Conservation (phyloP, 53 echinoderm and acorn worm species). For the Crossaster papposus region DNA sequence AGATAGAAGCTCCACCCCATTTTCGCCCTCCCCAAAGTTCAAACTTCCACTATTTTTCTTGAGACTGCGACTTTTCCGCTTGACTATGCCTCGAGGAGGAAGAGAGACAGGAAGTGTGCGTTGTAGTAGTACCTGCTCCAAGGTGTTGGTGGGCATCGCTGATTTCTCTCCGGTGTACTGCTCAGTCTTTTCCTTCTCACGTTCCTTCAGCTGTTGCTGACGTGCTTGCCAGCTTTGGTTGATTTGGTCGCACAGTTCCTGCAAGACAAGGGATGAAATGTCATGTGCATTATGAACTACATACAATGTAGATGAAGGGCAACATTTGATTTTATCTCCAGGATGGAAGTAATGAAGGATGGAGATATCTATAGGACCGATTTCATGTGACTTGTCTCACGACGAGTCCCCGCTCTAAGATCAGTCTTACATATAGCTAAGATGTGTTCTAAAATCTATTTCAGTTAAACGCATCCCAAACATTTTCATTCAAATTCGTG, state of each 20-base stretch:
- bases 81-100: conserved; percentile 39
- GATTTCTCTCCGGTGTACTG: conserved; percentile 42
- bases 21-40: conserved; percentile 58
- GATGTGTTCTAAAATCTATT: too few relatives aligned
- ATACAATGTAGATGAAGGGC: too few relatives aligned
- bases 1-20: conserved; percentile 61
- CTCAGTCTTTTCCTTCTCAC: conserved; percentile 56
- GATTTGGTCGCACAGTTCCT: conserved; percentile 90
- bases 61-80: conserved; percentile 60
- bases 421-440: too few relatives aligned
- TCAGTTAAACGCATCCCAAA: too few relatives aligned
- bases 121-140: conserved; percentile 47
- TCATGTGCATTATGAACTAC: too few relatives aligned
- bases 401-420: too few relatives aligned
- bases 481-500: too few relatives aligned
- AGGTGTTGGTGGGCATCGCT: not conserved
- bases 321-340: too few relatives aligned
- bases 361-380: too few relatives aligned
- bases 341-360: too few relatives aligned
- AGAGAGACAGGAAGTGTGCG: conserved; percentile 40
- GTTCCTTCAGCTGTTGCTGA: conserved; percentile 68
- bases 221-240: conserved; percentile 82
- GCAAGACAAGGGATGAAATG: not conserved
- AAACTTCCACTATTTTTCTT: conserved; percentile 58
- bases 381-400: too few relatives aligned